These are phyloP conservation scores for Nudaria mundana DNA, from an alignment of 2,888 invertebrate species.

Conservation along the genomic window DNA sequence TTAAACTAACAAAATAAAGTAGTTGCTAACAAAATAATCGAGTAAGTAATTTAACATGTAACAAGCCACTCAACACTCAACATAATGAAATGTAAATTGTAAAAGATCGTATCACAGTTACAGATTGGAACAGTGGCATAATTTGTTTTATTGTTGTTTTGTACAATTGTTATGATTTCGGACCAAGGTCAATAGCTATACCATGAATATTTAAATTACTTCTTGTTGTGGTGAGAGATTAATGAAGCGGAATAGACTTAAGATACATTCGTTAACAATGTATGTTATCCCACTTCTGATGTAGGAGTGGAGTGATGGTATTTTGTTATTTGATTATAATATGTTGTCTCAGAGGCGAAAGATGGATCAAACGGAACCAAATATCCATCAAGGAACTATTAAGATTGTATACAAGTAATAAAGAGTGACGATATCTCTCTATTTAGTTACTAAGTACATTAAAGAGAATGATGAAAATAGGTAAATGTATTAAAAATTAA, in stretches of 20 bases:
- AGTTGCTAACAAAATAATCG: background rate
- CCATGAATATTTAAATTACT: slow-evolving; percentile 24
- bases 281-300: background rate
- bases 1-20: slow-evolving; percentile 47
- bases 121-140: slow-evolving; percentile 40
- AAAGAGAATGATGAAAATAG: no score
- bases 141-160: slow-evolving; percentile 49
- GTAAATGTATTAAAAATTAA: no score
- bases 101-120: slow-evolving; percentile 51
- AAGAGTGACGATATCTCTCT: no score
- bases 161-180: slow-evolving; percentile 51
- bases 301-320: no score
- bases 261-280: background rate
- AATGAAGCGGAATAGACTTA: background rate
- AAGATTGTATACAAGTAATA: no score
- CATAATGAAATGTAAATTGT: slow-evolving; percentile 47
- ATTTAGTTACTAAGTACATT: no score
- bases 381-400: no score
- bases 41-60: slow-evolving; percentile 36
- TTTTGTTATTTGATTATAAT: no score
- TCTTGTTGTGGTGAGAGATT: slow-evolving; percentile 6
- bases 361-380: no score
- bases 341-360: no score
- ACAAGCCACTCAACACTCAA: slow-evolving; percentile 38
- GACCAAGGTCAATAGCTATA: slow-evolving; percentile 39